Percentiles rank a stretch among this genome's conserved stretches.
Conservation (phyloP, 2,113 vertebrate species). For the Notechis scutatus region DNA sequence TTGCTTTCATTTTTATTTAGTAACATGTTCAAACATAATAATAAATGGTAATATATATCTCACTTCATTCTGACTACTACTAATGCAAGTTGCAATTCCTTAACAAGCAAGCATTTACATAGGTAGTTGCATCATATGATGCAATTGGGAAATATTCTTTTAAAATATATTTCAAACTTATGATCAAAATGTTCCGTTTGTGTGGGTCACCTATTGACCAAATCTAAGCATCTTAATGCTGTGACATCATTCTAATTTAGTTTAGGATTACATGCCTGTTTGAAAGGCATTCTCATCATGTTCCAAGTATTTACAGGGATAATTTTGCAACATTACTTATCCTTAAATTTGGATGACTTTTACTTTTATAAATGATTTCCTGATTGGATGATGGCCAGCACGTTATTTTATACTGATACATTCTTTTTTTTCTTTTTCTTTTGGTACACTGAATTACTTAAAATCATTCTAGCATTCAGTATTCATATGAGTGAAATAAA, state of each 20-base stretch:
- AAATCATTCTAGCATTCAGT: neutral
- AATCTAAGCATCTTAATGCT: neutral
- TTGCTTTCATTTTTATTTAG: conserved; percentile 29
- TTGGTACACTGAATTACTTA: neutral
- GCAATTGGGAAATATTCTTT: too few species aligned
- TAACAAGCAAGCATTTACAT: neutral
- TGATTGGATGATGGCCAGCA: neutral
- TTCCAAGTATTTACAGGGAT: neutral
- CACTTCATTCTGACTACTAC: neutral
- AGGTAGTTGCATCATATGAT: neutral
- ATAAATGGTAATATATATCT: neutral
- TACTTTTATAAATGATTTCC: neutral
- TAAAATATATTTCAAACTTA: neutral
- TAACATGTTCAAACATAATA: conserved; percentile 3
- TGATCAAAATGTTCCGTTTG: neutral
- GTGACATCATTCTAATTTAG: neutral
- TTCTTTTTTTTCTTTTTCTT: neutral
- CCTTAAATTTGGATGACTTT: neutral
- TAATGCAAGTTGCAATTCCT: neutral
- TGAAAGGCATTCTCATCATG: neutral
- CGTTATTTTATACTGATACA: neutral
- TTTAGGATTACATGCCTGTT: neutral
- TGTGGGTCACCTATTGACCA: neutral
- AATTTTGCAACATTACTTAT: neutral
- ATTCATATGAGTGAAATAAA: neutral